Evolutionary conservation across 2,797 vertebrate genomes (phyloP).

Genomic region (Vultur gryphus): DNA sequence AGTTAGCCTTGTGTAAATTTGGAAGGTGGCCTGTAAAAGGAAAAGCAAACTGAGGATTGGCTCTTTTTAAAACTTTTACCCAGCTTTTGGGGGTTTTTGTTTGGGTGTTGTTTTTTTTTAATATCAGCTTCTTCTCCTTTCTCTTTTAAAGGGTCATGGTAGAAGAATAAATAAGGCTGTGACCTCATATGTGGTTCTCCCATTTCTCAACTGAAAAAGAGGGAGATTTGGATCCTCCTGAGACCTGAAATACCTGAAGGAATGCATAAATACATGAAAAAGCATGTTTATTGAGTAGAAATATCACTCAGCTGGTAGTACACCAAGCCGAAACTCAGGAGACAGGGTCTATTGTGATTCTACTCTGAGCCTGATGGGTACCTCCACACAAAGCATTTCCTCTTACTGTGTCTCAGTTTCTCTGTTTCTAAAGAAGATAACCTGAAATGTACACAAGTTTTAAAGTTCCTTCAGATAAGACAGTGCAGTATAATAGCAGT

Average conservation of each 20-base stretch:
- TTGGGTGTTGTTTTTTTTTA: background rate
- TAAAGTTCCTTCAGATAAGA: background rate
- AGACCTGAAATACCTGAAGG: background rate
- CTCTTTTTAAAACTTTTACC: background rate
- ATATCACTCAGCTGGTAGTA: background rate
- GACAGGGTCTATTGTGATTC: background rate
- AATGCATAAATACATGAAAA: background rate
- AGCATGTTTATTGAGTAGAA: background rate
- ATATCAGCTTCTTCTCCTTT: background rate
- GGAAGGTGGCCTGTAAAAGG: slow-evolving; percentile 35
- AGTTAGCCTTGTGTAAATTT: slow-evolving; percentile 26
- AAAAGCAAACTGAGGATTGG: slow-evolving; percentile 11
- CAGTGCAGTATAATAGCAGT: background rate
- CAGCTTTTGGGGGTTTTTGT: background rate
- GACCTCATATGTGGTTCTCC: background rate
- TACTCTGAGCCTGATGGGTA: background rate
- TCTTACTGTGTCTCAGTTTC: background rate
- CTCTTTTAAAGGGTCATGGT: background rate
- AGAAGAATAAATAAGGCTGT: background rate
- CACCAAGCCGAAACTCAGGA: background rate
- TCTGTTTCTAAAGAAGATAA: background rate
- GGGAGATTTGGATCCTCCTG: background rate
- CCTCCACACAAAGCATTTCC: background rate
- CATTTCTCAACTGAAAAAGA: background rate
- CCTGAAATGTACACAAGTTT: background rate